A percentile compares a stretch with the other conserved stretches of the same genome.
Evolutionary conservation across 37 sponge, comb jelly and placozoan species (phyloP).

Genomic region (Crambe crambe): DNA sequence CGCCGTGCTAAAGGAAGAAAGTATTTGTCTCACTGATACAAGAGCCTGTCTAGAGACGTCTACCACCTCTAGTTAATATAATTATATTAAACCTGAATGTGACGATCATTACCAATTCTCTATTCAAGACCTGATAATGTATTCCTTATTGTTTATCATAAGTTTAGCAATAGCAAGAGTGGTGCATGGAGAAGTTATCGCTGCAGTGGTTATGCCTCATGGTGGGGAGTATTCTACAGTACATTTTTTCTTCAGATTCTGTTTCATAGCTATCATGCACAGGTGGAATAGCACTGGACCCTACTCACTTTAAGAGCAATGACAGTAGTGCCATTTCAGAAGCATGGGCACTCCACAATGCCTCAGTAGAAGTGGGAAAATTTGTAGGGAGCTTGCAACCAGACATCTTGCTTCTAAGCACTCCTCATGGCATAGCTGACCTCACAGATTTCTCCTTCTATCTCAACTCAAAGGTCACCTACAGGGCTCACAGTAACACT

Average conservation of each 20-base stretch:
- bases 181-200: slow-evolving; percentile 31
- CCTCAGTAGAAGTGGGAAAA: slow-evolving; percentile 46
- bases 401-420: slow-evolving; percentile 70
- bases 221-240: slow-evolving; percentile 33
- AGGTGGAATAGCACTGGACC: slow-evolving; percentile 84
- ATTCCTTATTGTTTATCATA: too few relatives aligned
- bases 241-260: too few relatives aligned
- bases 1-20: slow-evolving; percentile 89
- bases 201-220: slow-evolving; percentile 75
- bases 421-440: slow-evolving; percentile 80
- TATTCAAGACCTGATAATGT: background rate
- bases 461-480: slow-evolving; percentile 39
- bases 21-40: slow-evolving; percentile 77
- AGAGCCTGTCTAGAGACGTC: too few relatives aligned
- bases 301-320: slow-evolving; percentile 60
- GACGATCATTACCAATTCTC: too few relatives aligned
- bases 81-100: too few relatives aligned
- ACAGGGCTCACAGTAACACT: too few relatives aligned
- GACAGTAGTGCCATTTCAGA: slow-evolving; percentile 49
- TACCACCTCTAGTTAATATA: too few relatives aligned
- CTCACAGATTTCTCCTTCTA: slow-evolving; percentile 66
- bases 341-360: slow-evolving; percentile 70
- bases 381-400: slow-evolving; percentile 45
- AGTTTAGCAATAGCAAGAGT: too few relatives aligned
- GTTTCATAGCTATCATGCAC: background rate